Percentiles rank a stretch among this genome's conserved stretches.
These are phyloP conservation scores for Chrysodeixis includens DNA, from an alignment of 2,888 invertebrate genomes.

Conservation along the genomic window DNA sequence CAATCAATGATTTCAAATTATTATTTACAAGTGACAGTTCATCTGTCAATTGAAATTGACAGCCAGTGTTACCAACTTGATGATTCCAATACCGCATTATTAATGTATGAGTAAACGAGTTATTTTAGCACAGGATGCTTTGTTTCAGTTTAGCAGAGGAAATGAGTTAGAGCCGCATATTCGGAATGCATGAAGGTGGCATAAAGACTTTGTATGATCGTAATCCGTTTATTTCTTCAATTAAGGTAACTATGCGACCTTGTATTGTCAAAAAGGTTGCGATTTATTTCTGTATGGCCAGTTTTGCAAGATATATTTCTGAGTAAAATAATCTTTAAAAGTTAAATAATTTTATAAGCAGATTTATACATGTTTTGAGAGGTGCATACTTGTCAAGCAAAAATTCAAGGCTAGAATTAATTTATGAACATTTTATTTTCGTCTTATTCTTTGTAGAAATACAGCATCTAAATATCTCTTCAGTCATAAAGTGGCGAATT, in stretches of 20 bases:
- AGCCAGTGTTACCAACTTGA: background rate
- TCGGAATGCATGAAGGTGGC: conserved; percentile 48
- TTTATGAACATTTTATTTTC: background rate
- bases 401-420: background rate
- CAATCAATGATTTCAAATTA: background rate
- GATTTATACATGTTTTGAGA: background rate
- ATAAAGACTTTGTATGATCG: conserved; percentile 35
- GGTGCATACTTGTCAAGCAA: background rate
- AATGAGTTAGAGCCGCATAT: conserved; percentile 40
- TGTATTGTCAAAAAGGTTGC: conserved; percentile 18
- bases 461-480: background rate
- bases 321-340: background rate
- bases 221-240: conserved; percentile 24
- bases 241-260: conserved; percentile 41
- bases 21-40: background rate
- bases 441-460: background rate
- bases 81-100: conserved; percentile 12
- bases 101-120: conserved; percentile 35
- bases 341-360: background rate
- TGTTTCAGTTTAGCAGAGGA: conserved; percentile 50
- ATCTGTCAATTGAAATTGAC: background rate
- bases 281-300: conserved; percentile 14
- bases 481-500: conserved; percentile 21
- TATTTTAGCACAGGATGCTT: conserved; percentile 56
- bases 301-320: conserved; percentile 9